Evolutionary conservation across 2,888 invertebrate species (phyloP), one percentile per base, ranked within the genome.

Genomic region (Steromphala cineraria): DNA sequence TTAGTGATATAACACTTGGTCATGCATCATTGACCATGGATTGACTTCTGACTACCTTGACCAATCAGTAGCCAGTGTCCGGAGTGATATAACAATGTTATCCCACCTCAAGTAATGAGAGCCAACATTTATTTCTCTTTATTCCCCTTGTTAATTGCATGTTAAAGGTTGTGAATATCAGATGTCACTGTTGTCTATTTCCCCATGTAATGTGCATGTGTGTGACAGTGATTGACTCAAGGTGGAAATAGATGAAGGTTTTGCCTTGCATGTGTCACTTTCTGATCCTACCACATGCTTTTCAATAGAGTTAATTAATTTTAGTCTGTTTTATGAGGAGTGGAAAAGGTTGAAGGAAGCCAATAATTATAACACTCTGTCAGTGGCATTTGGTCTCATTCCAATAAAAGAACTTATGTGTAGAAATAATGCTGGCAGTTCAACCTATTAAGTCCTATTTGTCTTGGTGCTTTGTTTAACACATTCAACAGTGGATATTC

Each of bases 111-210:
- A 40, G 71, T 71, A 71, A 71, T 71, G 71, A 71, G 71, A 71
- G 71, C 40, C 40, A 31, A 31, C 71, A 71, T 71, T 71, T 71
- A 71, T 71, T 71, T 71, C 71, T 40, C 40, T 71, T 71, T 71
- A 71, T 71, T 71, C 71, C 71, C 15, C 31, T n/a, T 71, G 71
- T 71, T 71, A 71, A 71, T 71, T 71, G 36, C 71, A 71, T 15
- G 71, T 71, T 71, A 40, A 15, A 19, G 40, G 40, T 71, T 40
- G 40, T 40, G 17, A n/a, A 40, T 71, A 71, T 71, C 40, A 40
- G 71, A 71, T 71, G 71, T 40, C 71, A 71, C n/a, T 40, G 71
- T 71, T 71, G 71, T 71, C 71, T 71, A 71, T 71, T 71, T 71
- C 71, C 19, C 46, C 36, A 19, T n/a, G 71, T 71, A 71, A 71